A percentile compares a stretch with the other conserved stretches of the same genome.
phyloP scores from a whole-genome alignment of 1,140 invertebrate species.

The Berghia stephanieae region DNA sequence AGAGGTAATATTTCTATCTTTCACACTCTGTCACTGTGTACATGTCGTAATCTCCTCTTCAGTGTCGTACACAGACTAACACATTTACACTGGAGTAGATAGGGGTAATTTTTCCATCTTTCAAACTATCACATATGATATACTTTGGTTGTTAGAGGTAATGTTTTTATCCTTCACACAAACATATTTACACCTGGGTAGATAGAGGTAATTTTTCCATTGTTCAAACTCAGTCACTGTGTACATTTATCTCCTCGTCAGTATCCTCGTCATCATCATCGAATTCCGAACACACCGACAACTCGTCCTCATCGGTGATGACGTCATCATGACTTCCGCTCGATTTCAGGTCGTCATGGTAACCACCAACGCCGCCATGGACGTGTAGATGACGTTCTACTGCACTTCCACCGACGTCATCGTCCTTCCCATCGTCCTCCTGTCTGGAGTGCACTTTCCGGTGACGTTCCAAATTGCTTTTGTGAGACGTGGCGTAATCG shows the following conservation, averaged over 20 bases:
- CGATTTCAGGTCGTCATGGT: slow-evolving; percentile 15
- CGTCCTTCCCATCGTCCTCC: slow-evolving; percentile 40
- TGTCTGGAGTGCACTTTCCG: slow-evolving; percentile 58
- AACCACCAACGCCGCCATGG: not conserved
- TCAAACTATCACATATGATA: not conserved
- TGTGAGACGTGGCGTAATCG: slow-evolving; percentile 69
- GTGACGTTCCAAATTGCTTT: slow-evolving; percentile 69
- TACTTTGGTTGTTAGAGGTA: not conserved
- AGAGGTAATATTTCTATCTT: too few species aligned
- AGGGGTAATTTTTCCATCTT: not conserved
- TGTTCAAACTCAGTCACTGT: slow-evolving; percentile 23
- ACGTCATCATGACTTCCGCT: slow-evolving; percentile 28
- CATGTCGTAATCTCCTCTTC: too few species aligned
- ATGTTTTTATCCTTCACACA: not conserved
- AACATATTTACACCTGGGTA: not conserved
- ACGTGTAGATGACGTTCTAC: too few species aligned
- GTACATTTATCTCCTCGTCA: slow-evolving; percentile 44
- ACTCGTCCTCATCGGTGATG: slow-evolving; percentile 37
- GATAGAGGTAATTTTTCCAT: not conserved
- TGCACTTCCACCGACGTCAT: slow-evolving; percentile 14
- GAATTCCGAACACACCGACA: slow-evolving; percentile 41
- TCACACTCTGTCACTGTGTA: too few species aligned
- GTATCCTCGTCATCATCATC: slow-evolving; percentile 36
- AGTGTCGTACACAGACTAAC: too few species aligned
- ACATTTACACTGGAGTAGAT: too few species aligned